These are phyloP conservation scores for Echiichthys vipera DNA, from an alignment of 2,797 vertebrate genomes.

Conservation along the genomic window DNA sequence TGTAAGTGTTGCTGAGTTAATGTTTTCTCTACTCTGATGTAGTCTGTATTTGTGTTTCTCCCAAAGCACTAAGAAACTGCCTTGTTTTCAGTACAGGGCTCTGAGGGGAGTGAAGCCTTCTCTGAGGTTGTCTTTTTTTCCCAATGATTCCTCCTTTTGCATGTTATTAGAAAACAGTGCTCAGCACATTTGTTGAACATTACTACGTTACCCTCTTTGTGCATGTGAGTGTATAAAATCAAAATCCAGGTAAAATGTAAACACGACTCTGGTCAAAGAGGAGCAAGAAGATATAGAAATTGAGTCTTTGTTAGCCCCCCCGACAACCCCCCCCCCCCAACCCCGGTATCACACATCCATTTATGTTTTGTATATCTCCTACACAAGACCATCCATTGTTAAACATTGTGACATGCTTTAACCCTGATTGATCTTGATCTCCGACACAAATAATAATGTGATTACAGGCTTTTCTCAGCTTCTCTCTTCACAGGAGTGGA, in stretches of 20 bases:
- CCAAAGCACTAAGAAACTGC: slow-evolving; percentile 44
- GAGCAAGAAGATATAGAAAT: slow-evolving; percentile 32
- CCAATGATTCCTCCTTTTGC: slow-evolving; percentile 48
- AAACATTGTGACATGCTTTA: slow-evolving; percentile 79
- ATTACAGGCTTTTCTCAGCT: slow-evolving; percentile 83
- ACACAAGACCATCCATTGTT: slow-evolving; percentile 71
- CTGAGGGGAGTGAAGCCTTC: slow-evolving; percentile 46
- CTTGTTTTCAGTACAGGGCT: slow-evolving; percentile 52
- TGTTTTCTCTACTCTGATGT: slow-evolving; percentile 44
- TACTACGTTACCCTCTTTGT: not conserved
- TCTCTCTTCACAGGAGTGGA: slow-evolving; percentile 72
- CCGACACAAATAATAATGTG: slow-evolving; percentile 86
- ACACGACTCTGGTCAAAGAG: slow-evolving; percentile 43
- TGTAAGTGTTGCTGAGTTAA: slow-evolving; percentile 40
- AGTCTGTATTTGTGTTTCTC: slow-evolving; percentile 49
- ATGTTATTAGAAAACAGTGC: slow-evolving; percentile 76
- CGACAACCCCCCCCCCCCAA: not conserved
- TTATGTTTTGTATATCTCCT: slow-evolving; percentile 56
- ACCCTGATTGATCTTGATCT: slow-evolving; percentile 86
- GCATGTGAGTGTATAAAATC: slow-evolving; percentile 9
- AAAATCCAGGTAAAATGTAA: slow-evolving; percentile 34
- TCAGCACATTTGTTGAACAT: slow-evolving; percentile 56
- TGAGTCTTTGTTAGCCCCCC: slow-evolving; percentile 17
- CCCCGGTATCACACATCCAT: slow-evolving; percentile 42
- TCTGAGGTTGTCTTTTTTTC: slow-evolving; percentile 61